phyloP scores from a whole-genome alignment of 1,140 invertebrate species.

The Zaprionus inermis region DNA sequence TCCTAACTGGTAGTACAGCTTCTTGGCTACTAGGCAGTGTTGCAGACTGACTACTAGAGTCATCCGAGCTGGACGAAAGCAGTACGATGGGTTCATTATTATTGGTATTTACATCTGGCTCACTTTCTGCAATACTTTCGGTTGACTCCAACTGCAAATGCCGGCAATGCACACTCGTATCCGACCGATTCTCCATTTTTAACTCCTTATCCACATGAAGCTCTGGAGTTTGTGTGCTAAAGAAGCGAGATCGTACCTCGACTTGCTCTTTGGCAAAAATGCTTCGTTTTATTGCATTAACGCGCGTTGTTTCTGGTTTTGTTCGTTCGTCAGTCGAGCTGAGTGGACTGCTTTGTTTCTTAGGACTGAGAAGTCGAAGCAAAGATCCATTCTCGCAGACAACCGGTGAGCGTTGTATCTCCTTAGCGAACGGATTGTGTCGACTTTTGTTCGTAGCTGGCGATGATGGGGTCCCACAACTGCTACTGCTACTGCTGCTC shows the following conservation, averaged over 20 bases:
- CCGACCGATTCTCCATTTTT: neutral
- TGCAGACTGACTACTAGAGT: slow-evolving; percentile 33
- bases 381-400: slow-evolving; percentile 70
- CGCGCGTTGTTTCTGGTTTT: slow-evolving; percentile 14
- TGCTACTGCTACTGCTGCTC: slow-evolving; percentile 32
- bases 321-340: neutral
- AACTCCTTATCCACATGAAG: slow-evolving; percentile 6
- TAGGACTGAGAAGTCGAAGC: slow-evolving; percentile 70
- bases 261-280: slow-evolving; percentile 63
- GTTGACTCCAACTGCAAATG: neutral
- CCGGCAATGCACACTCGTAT: slow-evolving; percentile 3
- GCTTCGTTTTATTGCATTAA: slow-evolving; percentile 58
- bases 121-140: neutral
- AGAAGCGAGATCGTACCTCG: slow-evolving; percentile 73
- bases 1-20: neutral
- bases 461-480: slow-evolving; percentile 51
- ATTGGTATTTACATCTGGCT: slow-evolving; percentile 2
- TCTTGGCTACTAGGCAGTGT: slow-evolving; percentile 46
- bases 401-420: slow-evolving; percentile 38
- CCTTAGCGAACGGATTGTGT: slow-evolving; percentile 77
- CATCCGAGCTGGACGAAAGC: slow-evolving; percentile 49
- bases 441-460: slow-evolving; percentile 50
- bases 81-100: slow-evolving; percentile 37
- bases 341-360: slow-evolving; percentile 37
- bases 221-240: slow-evolving; percentile 33